phyloP scores from a whole-genome alignment of 1,140 invertebrate genomes.

The Nilaparvata lugens region DNA sequence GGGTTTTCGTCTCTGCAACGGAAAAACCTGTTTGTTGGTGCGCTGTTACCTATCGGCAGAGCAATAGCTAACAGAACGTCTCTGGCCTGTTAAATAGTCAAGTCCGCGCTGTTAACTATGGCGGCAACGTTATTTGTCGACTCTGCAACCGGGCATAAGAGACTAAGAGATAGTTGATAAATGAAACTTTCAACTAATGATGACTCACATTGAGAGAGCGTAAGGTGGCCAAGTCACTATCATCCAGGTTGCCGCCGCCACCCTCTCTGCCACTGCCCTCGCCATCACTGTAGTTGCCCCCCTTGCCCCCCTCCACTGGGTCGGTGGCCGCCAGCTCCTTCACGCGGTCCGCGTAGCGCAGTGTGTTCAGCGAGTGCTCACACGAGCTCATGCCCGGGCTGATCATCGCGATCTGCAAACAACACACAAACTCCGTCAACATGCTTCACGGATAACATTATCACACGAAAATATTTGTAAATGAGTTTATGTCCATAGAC shows the following conservation, averaged over 20 bases:
- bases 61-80: too few relatives aligned
- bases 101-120: too few relatives aligned
- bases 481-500: too few relatives aligned
- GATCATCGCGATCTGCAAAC: constrained; percentile 86
- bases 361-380: constrained; percentile 95
- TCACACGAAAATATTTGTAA: too few relatives aligned
- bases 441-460: background rate
- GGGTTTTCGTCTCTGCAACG: too few relatives aligned
- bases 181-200: too few relatives aligned
- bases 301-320: constrained; percentile 37
- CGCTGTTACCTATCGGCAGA: too few relatives aligned
- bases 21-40: too few relatives aligned
- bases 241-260: constrained; percentile 35
- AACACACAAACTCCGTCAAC: background rate
- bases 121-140: too few relatives aligned
- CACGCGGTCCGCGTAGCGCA: constrained; percentile 92
- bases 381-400: constrained; percentile 90
- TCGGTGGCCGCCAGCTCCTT: constrained; percentile 81
- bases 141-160: too few relatives aligned
- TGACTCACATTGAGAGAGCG: constrained; percentile 76
- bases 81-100: too few relatives aligned
- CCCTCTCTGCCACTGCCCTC: background rate
- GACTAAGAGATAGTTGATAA: too few relatives aligned
- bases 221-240: constrained; percentile 71
- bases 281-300: background rate